Conservation (phyloP, 2,888 invertebrate species). For the Dilophus febrilis region DNA sequence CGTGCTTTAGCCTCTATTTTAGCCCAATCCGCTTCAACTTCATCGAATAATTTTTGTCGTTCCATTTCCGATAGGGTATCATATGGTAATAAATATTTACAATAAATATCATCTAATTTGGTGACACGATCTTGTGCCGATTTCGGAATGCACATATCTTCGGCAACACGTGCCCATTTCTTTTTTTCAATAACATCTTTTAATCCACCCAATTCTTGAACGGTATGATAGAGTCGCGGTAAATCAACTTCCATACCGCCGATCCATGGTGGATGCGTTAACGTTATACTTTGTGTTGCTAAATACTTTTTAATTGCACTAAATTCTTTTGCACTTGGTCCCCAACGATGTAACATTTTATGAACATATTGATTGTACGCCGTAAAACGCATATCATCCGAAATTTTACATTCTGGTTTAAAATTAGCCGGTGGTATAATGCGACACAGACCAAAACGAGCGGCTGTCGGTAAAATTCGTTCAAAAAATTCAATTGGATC, state of each 20-base stretch:
- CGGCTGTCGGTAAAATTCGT: constrained; percentile 55
- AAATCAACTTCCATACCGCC: constrained; percentile 85
- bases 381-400: constrained; percentile 72
- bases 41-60: constrained; percentile 49
- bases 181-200: constrained; percentile 76
- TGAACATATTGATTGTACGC: constrained; percentile 82
- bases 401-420: constrained; percentile 63
- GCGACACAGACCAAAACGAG: constrained; percentile 70
- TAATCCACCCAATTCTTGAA: constrained; percentile 70
- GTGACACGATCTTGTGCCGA: constrained; percentile 61
- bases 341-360: constrained; percentile 76
- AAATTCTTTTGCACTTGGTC: constrained; percentile 67
- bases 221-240: constrained; percentile 67
- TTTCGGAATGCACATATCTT: constrained; percentile 71
- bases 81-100: constrained; percentile 79
- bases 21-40: constrained; percentile 60
- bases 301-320: constrained; percentile 71
- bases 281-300: constrained; percentile 54
- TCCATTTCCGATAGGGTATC: constrained; percentile 68
- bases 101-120: constrained; percentile 75
- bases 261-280: constrained; percentile 63
- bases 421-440: constrained; percentile 70
- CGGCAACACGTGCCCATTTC: constrained; percentile 75
- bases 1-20: constrained; percentile 39
- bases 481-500: constrained; percentile 77